Evolutionary conservation across 2,797 vertebrate genomes (phyloP).

Genomic region (Dryobates pubescens): DNA sequence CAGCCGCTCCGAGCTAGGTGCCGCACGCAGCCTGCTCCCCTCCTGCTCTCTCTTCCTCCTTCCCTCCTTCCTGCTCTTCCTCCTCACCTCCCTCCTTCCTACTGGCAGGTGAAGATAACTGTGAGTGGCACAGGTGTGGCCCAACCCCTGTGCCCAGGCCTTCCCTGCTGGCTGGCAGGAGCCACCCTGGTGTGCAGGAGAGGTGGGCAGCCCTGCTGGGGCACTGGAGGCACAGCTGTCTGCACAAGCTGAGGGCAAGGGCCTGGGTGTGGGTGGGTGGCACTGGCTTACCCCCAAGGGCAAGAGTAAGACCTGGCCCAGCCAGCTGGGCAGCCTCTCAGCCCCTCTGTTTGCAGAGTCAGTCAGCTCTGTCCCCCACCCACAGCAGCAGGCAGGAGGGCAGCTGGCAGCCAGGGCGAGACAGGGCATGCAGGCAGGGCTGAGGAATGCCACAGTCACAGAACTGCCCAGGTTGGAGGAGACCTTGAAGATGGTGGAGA

Average conservation of each 20-base stretch:
- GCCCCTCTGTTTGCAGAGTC: neutral
- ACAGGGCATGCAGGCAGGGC: too few relatives aligned
- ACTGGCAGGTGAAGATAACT: neutral
- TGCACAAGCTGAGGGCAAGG: neutral
- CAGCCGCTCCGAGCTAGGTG: fast-evolving
- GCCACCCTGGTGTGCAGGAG: neutral
- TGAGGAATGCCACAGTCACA: too few relatives aligned
- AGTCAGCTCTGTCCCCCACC: neutral
- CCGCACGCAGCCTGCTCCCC: neutral
- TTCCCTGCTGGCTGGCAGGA: neutral
- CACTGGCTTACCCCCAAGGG: neutral
- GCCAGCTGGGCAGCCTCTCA: neutral
- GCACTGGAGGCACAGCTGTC: neutral
- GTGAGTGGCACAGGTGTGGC: slow-evolving; percentile 3
- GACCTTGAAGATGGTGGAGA: too few relatives aligned
- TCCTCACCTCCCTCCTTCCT: neutral
- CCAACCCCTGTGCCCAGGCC: neutral
- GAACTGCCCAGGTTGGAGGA: too few relatives aligned
- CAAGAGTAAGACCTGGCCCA: neutral
- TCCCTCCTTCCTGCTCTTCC: neutral
- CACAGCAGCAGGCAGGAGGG: neutral
- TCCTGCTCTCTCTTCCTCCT: neutral
- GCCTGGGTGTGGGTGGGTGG: neutral
- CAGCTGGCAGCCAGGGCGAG: too few relatives aligned
- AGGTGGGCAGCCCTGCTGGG: neutral